Evolutionary conservation across 2,113 vertebrate genomes (phyloP).

Genomic region (Pollachius pollachius): DNA sequence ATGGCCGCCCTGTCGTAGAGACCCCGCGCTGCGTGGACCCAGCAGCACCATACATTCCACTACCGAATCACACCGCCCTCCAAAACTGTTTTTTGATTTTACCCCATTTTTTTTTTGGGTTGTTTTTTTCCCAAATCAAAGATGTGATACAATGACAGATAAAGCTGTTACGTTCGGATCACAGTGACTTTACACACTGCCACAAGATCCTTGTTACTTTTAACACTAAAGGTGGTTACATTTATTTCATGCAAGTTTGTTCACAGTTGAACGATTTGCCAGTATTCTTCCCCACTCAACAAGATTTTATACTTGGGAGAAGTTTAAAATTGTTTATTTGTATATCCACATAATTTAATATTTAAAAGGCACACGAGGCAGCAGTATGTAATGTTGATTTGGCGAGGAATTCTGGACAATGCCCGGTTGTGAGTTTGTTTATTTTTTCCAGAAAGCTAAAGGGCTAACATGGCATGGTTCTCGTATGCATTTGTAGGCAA

Average conservation of each 20-base stretch:
- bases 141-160: slow-evolving; percentile 20
- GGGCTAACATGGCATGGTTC: slow-evolving; percentile 66
- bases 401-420: not conserved
- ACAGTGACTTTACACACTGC: too few species aligned
- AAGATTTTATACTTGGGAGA: slow-evolving; percentile 15
- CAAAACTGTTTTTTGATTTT: slow-evolving; percentile 11
- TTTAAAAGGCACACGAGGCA: slow-evolving; percentile 33
- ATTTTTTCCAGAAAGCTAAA: slow-evolving; percentile 26
- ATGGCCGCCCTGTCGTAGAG: slow-evolving; percentile 72
- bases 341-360: slow-evolving; percentile 43
- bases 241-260: slow-evolving; percentile 32
- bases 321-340: slow-evolving; percentile 47
- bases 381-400: slow-evolving; percentile 9
- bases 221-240: slow-evolving; percentile 47
- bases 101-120: slow-evolving; percentile 19
- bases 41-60: slow-evolving; percentile 60
- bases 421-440: not conserved
- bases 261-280: slow-evolving; percentile 15
- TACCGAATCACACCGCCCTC: slow-evolving; percentile 23
- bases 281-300: slow-evolving; percentile 42
- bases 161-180: slow-evolving; percentile 4
- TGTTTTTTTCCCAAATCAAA: slow-evolving; percentile 49
- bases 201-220: not conserved
- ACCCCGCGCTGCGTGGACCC: not conserved
- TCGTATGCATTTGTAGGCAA: slow-evolving; percentile 65